Evolutionary conservation across 2,113 vertebrate species (phyloP).

Genomic region (Cyprinodon tularosa): DNA sequence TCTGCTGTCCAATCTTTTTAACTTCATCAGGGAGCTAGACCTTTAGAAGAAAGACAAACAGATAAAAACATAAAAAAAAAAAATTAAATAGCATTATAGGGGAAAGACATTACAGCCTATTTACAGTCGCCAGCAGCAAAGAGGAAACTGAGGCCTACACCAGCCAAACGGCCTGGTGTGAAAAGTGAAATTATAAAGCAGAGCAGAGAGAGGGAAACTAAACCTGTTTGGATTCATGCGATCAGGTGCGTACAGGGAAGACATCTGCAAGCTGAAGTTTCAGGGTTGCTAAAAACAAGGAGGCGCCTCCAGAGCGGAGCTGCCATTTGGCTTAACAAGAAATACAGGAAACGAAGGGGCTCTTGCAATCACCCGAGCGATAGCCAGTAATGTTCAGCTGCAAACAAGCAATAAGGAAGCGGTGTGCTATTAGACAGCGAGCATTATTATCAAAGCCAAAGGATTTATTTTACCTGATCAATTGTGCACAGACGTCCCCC

Average conservation of each 20-base stretch:
- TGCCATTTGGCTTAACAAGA: slow-evolving; percentile 79
- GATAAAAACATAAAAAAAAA: slow-evolving; percentile 25
- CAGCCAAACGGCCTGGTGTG: slow-evolving; percentile 34
- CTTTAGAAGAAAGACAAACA: slow-evolving; percentile 47
- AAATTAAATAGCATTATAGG: slow-evolving; percentile 35
- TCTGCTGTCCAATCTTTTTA: slow-evolving; percentile 62
- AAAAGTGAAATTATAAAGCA: slow-evolving; percentile 15
- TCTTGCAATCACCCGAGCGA: slow-evolving; percentile 58
- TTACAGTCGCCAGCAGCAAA: slow-evolving; percentile 43
- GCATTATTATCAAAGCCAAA: slow-evolving; percentile 20
- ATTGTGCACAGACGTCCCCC: slow-evolving; percentile 47
- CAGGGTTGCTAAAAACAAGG: slow-evolving; percentile 16
- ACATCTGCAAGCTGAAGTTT: slow-evolving; percentile 17
- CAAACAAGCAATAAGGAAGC: slow-evolving; percentile 64
- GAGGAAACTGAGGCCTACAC: slow-evolving; percentile 68
- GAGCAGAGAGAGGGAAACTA: not conserved
- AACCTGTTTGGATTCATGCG: not conserved
- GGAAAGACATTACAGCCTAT: slow-evolving; percentile 14
- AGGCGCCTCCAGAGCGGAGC: slow-evolving; percentile 54
- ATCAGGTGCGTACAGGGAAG: slow-evolving; percentile 28
- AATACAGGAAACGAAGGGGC: slow-evolving; percentile 82
- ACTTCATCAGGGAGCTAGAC: slow-evolving; percentile 59
- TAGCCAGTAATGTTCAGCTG: slow-evolving; percentile 59
- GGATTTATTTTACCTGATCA: slow-evolving; percentile 59
- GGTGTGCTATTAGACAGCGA: slow-evolving; percentile 24